Base-by-base conservation (phyloP, 2,888 invertebrate species). In the Mantis religiosa region DNA sequence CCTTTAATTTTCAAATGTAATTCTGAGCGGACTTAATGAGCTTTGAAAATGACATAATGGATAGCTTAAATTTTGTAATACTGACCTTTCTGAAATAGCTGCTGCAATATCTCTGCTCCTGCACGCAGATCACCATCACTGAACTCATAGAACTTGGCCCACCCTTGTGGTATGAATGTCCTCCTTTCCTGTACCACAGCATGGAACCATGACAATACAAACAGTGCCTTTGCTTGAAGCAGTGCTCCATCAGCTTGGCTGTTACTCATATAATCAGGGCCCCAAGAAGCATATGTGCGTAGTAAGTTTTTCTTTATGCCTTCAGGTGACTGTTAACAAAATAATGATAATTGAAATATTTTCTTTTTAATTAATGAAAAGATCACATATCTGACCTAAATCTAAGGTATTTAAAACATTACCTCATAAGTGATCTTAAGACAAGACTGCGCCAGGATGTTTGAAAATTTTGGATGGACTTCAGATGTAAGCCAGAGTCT, bases 101-200 rank as follows among this genome's bases (percentile, higher is more conserved):
- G 92, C 90, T 95, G 94, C 88, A 95, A 94, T 83, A 97, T 93
- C 90, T 96, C 96, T 82, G 96, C 94, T 0, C 97, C 97, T 7
- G 97, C 97, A 87, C 96, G 94, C 1, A 98, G 93, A 93, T 98
- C 98, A 0, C 96, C 95, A 91, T 96, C 96, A 88, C 96, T 97
- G 93, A 98, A 98, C 92, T 98, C 98, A 93, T 98, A 98, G 92
- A 95, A 96, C 92, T 97, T 97, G 0, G 97, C 96, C 98, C 98
- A 98, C 0, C 98, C 97, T 94, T 98, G 97, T 0, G 98, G 98
- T 91, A 98, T 97, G 93, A 96, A 99, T 88, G 96, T 97, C 89
- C 99, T 95, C 83, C 99, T 95, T 93, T 99, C 99, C 92, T 97
- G 97, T 88, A 98, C 94, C 25, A 99, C 94, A 0, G 99, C 98